Percentiles rank a stretch among this genome's conserved stretches.
These are phyloP conservation scores for Akabosia matsudoensis DNA, from an alignment of 1,140 invertebrate genomes.

Conservation along the genomic window DNA sequence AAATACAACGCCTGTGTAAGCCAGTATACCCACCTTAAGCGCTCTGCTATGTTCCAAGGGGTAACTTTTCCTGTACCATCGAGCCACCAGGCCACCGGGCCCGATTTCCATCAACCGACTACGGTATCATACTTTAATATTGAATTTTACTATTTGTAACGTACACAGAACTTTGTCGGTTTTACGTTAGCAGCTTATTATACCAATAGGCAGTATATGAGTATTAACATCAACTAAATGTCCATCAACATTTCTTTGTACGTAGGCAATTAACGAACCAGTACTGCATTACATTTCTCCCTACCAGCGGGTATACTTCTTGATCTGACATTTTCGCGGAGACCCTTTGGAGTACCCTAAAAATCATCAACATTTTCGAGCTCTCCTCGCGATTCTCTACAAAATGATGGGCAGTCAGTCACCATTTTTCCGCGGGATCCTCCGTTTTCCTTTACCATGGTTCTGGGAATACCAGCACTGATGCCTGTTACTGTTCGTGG, in stretches of 20 bases:
- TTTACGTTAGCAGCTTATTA: not conserved
- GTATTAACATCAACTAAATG: slow-evolving; percentile 6
- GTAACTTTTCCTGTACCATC: not conserved
- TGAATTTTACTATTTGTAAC: slow-evolving; percentile 1
- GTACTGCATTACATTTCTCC: not conserved
- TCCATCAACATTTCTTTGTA: slow-evolving; percentile 6
- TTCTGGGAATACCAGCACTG: not conserved
- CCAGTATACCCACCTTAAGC: slow-evolving; percentile 11
- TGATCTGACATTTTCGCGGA: not conserved
- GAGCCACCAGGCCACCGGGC: not conserved
- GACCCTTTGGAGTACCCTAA: not conserved
- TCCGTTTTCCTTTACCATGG: not conserved
- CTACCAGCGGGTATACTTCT: slow-evolving; percentile 6
- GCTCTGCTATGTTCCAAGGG: slow-evolving; percentile 14
- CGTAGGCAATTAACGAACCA: not conserved
- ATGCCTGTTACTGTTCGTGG: not conserved
- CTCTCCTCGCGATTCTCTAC: not conserved
- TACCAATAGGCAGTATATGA: not conserved
- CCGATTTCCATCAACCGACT: not conserved
- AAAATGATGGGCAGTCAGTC: not conserved
- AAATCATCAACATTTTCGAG: not conserved
- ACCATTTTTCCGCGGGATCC: not conserved
- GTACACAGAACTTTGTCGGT: not conserved
- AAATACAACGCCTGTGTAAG: not conserved
- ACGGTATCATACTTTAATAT: not conserved